Conservation (phyloP, 1,140 invertebrate species). For the Orius insidiosus region DNA sequence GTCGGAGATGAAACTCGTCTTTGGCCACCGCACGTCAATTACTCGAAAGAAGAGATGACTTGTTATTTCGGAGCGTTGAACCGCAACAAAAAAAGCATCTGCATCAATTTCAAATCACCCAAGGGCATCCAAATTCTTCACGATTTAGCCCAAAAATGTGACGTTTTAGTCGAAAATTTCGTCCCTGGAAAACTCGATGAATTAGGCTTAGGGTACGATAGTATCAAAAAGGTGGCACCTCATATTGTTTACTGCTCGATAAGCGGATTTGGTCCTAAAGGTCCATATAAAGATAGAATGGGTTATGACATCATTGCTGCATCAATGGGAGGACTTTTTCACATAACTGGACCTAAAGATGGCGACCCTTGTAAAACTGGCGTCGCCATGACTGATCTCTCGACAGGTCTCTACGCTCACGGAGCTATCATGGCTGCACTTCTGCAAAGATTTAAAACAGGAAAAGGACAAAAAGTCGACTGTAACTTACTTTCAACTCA, state of each 20-base stretch:
- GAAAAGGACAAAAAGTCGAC: slow-evolving; percentile 79
- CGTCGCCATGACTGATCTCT: slow-evolving; percentile 82
- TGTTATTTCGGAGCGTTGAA: slow-evolving; percentile 80
- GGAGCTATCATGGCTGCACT: slow-evolving; percentile 90
- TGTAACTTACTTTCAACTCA: slow-evolving; percentile 88
- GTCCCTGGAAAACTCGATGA: slow-evolving; percentile 72
- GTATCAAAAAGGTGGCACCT: slow-evolving; percentile 51
- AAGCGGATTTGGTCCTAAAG: slow-evolving; percentile 74
- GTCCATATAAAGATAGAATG: slow-evolving; percentile 67
- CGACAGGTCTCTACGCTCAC: slow-evolving; percentile 85
- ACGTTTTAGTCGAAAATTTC: slow-evolving; percentile 90
- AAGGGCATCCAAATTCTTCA: slow-evolving; percentile 56
- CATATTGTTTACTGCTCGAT: slow-evolving; percentile 85
- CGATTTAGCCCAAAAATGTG: slow-evolving; percentile 53
- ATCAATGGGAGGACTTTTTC: slow-evolving; percentile 74
- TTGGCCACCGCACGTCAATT: slow-evolving; percentile 77
- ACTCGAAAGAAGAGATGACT: slow-evolving; percentile 35
- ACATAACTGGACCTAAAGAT: slow-evolving; percentile 70
- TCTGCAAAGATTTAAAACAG: slow-evolving; percentile 55
- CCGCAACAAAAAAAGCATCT: slow-evolving; percentile 90
- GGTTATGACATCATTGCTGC: slow-evolving; percentile 94
- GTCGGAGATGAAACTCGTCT: slow-evolving; percentile 77
- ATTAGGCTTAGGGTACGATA: slow-evolving; percentile 62
- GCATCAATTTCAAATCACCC: slow-evolving; percentile 59
- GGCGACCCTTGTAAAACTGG: slow-evolving; percentile 82